Conservation (phyloP, 1,140 invertebrate species). For the Eriosoma lanigerum region DNA sequence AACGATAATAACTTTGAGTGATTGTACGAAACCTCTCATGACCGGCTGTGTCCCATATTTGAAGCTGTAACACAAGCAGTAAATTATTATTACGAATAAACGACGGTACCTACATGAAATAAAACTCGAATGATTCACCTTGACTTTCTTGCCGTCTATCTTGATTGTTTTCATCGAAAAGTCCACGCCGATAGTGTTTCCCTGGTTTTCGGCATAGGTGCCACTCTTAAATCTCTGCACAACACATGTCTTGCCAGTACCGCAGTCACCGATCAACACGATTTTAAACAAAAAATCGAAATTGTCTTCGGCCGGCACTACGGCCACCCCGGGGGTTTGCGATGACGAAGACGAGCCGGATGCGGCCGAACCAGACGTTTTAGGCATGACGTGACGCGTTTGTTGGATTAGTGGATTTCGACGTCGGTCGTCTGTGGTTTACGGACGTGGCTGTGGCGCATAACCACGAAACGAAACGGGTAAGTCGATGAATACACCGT, state of each 20-base stretch:
- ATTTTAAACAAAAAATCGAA: conserved; percentile 84
- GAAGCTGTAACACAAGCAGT: conserved; percentile 65
- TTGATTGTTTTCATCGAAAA: conserved; percentile 95
- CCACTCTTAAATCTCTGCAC: conserved; percentile 92
- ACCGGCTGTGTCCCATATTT: conserved; percentile 93
- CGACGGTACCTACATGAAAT: background rate
- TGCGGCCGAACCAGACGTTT: background rate
- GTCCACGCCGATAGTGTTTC: conserved; percentile 93
- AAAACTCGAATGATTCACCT: conserved; percentile 65
- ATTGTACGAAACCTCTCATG: conserved; percentile 91
- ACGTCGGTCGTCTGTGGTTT: background rate
- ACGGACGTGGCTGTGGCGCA: background rate
- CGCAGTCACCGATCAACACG: conserved; percentile 80
- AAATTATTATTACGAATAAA: background rate
- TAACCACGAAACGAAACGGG: background rate
- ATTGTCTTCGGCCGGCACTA: conserved; percentile 64
- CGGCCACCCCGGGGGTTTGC: background rate
- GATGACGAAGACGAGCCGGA: conserved; percentile 22
- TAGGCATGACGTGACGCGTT: background rate
- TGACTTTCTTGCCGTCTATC: conserved; percentile 89
- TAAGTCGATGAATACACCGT: background rate
- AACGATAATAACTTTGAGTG: conserved; percentile 91
- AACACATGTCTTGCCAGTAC: conserved; percentile 82
- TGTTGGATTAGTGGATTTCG: background rate
- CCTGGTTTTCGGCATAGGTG: conserved; percentile 88